These are phyloP conservation scores for Dermatophagoides farinae DNA, from an alignment of 1,140 invertebrate species.

Conservation along the genomic window DNA sequence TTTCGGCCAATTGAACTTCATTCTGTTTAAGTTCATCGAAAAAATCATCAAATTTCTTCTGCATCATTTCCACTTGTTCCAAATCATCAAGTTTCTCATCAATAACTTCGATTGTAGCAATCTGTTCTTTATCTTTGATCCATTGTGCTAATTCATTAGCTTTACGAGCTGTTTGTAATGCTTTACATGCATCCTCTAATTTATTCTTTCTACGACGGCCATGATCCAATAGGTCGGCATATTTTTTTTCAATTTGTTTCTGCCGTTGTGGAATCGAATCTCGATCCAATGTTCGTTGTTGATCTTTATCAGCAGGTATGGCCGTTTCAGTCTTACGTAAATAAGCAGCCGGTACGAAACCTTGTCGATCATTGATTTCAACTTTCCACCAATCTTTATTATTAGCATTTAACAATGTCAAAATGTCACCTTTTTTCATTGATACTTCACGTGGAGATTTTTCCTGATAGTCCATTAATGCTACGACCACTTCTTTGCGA, in stretches of 20 bases:
- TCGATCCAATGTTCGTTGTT: slow-evolving; percentile 68
- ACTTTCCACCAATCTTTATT: slow-evolving; percentile 99
- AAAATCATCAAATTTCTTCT: slow-evolving; percentile 98
- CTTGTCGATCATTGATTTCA: slow-evolving; percentile 90
- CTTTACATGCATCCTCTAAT: slow-evolving; percentile 83
- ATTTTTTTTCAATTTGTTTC: slow-evolving; percentile 73
- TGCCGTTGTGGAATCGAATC: slow-evolving; percentile 87
- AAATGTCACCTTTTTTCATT: slow-evolving; percentile 95
- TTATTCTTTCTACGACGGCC: slow-evolving; percentile 83
- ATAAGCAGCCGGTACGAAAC: slow-evolving; percentile 96
- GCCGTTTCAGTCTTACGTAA: slow-evolving; percentile 75
- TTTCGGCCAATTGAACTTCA: slow-evolving; percentile 86
- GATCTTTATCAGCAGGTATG: slow-evolving; percentile 77
- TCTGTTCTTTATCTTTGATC: slow-evolving; percentile 94
- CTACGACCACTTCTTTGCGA: slow-evolving; percentile 89
- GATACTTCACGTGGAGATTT: slow-evolving; percentile 95
- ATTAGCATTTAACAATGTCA: slow-evolving; percentile 87
- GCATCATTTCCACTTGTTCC: slow-evolving; percentile 93
- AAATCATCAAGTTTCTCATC: slow-evolving; percentile 54
- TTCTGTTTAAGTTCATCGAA: slow-evolving; percentile 96
- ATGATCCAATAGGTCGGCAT: slow-evolving; percentile 66
- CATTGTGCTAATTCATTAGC: slow-evolving; percentile 99
- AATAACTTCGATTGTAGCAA: slow-evolving; percentile 89
- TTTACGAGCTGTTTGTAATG: slow-evolving; percentile 87
- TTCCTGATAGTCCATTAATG: slow-evolving; percentile 95